These are phyloP conservation scores for Calidris pugnax DNA, from an alignment of 2,113 vertebrate species.

Conservation along the genomic window DNA sequence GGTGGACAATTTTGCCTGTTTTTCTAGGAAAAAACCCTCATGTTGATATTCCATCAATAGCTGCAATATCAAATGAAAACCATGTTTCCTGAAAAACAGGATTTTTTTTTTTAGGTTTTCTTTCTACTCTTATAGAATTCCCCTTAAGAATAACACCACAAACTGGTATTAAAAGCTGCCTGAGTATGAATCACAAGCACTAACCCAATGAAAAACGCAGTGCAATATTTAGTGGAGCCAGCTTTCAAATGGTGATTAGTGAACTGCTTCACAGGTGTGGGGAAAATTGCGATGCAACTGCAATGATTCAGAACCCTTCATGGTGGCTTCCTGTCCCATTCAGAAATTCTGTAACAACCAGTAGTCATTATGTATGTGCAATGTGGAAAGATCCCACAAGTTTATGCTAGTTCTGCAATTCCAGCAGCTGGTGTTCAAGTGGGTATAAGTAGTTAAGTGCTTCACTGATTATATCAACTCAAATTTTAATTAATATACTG, in stretches of 20 bases:
- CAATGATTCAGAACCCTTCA: background rate
- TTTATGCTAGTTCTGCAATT: background rate
- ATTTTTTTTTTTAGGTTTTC: background rate
- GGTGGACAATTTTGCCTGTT: background rate
- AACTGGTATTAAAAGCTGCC: background rate
- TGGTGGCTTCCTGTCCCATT: background rate
- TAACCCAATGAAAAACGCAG: background rate
- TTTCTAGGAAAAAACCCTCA: background rate
- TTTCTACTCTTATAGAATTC: background rate
- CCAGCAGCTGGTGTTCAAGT: background rate
- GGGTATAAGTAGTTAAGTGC: background rate
- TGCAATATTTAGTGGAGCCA: background rate
- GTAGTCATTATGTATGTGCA: background rate
- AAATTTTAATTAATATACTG: background rate
- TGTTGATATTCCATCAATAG: background rate
- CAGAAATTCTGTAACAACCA: background rate
- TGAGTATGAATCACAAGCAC: background rate
- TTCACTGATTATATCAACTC: background rate
- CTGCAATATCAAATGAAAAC: background rate
- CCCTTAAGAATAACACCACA: background rate
- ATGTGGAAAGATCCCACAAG: background rate
- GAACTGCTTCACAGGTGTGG: background rate
- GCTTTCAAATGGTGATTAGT: background rate
- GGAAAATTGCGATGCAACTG: background rate
- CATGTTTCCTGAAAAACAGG: background rate